A percentile compares a stretch with the other conserved stretches of the same genome.
phyloP scores from a whole-genome alignment of 2,113 vertebrate species.

The Sclerurus mexicanus region DNA sequence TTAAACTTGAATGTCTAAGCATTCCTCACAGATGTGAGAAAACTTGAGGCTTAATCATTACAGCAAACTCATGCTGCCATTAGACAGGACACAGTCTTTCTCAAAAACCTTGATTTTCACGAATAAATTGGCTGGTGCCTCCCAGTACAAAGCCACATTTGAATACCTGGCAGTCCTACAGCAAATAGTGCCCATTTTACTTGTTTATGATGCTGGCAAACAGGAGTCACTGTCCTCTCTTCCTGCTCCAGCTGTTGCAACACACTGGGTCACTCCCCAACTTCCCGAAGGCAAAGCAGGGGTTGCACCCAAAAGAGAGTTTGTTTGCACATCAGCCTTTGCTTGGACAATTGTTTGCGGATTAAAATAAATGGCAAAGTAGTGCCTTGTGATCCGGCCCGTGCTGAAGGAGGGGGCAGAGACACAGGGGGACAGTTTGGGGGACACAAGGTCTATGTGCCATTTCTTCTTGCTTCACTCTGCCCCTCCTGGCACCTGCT shows the following conservation, averaged over 20 bases:
- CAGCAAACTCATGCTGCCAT: background rate
- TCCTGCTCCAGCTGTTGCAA: background rate
- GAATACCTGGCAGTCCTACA: background rate
- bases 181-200: rapidly evolving
- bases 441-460: background rate
- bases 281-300: background rate
- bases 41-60: background rate
- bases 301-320: background rate
- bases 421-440: rapidly evolving
- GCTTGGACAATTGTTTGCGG: background rate
- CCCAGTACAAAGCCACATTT: background rate
- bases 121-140: background rate
- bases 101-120: background rate
- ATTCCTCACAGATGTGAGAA: slow-evolving; percentile 47
- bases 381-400: background rate
- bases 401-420: background rate
- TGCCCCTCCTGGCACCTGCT: background rate
- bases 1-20: slow-evolving; percentile 43
- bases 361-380: background rate
- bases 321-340: background rate
- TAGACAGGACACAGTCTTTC: background rate
- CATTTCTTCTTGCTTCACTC: background rate
- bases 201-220: background rate
- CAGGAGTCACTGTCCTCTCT: background rate
- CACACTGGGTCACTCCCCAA: background rate